A percentile compares a stretch with the other conserved stretches of the same genome.
Evolutionary conservation across 2,113 vertebrate species (phyloP).

Genomic region (Riparia riparia): DNA sequence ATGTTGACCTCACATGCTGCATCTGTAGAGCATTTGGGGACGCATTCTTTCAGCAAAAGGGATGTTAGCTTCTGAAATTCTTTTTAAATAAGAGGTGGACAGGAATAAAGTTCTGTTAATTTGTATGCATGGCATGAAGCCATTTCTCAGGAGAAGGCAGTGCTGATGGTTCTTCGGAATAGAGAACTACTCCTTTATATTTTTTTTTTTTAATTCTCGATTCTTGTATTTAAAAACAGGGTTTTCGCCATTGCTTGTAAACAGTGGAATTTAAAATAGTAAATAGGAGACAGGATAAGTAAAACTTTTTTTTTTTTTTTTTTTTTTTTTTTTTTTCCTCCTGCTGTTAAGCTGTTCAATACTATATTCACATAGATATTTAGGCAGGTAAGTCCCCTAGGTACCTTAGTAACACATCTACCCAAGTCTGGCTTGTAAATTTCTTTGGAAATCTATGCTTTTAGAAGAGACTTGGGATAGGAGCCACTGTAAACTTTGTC

Average conservation of each 20-base stretch:
- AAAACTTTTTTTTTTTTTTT: neutral
- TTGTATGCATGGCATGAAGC: neutral
- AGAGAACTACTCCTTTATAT: neutral
- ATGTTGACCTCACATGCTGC: constrained; percentile 29
- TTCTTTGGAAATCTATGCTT: neutral
- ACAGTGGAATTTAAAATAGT: neutral
- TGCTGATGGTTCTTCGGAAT: neutral
- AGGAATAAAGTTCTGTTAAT: constrained; percentile 18
- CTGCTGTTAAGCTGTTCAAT: neutral
- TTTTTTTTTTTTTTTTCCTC: neutral
- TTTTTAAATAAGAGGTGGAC: neutral
- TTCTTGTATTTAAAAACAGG: neutral
- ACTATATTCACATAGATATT: neutral
- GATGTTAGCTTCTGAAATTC: constrained; percentile 1
- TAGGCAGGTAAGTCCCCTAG: neutral
- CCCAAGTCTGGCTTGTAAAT: neutral
- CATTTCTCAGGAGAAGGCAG: neutral
- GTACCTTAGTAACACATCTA: neutral
- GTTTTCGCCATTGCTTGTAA: neutral
- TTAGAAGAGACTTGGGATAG: neutral
- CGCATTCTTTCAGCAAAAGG: constrained; percentile 22
- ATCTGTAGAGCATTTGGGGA: constrained; percentile 61
- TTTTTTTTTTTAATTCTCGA: neutral
- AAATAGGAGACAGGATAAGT: neutral
- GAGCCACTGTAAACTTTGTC: neutral